Evolutionary conservation across 1,140 invertebrate species (phyloP).

Genomic region (Drosophila oshimai): DNA sequence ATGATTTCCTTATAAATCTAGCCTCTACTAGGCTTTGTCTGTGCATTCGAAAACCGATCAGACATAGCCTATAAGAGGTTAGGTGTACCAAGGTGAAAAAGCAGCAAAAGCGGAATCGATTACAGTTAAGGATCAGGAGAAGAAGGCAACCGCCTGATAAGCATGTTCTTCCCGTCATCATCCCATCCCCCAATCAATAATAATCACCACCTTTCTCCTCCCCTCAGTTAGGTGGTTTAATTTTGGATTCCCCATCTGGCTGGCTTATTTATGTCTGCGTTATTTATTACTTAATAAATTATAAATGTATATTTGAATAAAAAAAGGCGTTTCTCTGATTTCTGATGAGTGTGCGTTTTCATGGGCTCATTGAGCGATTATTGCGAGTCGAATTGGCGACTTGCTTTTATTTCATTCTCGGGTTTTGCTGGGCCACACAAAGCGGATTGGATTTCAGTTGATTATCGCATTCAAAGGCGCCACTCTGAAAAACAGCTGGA

Average conservation of each 20-base stretch:
- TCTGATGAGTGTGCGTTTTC: slow-evolving; percentile 38
- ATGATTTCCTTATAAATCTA: slow-evolving; percentile 81
- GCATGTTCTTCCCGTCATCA: neutral
- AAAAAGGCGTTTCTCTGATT: slow-evolving; percentile 35
- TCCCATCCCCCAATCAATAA: neutral
- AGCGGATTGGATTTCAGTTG: slow-evolving; percentile 23
- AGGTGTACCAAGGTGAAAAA: slow-evolving; percentile 78
- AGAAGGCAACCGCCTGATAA: slow-evolving; percentile 3
- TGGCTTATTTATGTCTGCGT: neutral
- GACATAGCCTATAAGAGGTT: slow-evolving; percentile 84
- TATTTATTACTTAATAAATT: slow-evolving; percentile 31
- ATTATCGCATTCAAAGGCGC: slow-evolving; percentile 23
- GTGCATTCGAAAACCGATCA: slow-evolving; percentile 62
- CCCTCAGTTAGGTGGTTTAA: neutral
- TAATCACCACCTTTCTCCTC: neutral
- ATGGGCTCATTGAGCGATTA: slow-evolving; percentile 16
- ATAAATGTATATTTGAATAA: slow-evolving; percentile 32
- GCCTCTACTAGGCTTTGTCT: slow-evolving; percentile 84
- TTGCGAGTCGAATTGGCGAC: slow-evolving; percentile 17
- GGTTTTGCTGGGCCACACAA: slow-evolving; percentile 15
- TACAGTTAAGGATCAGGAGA: neutral
- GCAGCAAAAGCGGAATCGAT: slow-evolving; percentile 33
- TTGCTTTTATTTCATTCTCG: slow-evolving; percentile 10
- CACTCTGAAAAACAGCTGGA: slow-evolving; percentile 26
- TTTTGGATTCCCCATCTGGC: neutral